Percentiles rank a stretch among this genome's conserved stretches.
phyloP scores from a whole-genome alignment of 2,888 invertebrate genomes.

The Mythimna ferrago region DNA sequence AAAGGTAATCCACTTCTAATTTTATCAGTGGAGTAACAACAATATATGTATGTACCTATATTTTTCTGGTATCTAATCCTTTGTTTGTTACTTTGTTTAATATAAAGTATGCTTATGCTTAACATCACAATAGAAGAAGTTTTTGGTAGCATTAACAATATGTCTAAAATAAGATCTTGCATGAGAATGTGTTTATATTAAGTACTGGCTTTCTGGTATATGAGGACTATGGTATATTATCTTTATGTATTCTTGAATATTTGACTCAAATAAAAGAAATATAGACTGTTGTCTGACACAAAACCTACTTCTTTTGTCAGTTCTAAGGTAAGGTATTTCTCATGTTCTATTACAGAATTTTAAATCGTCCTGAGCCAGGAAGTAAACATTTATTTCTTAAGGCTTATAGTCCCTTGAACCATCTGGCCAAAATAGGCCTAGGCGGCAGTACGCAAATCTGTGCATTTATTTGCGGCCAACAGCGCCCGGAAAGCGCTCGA shows the following conservation, averaged over 20 bases:
- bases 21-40: constrained; percentile 26
- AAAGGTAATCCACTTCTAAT: background rate
- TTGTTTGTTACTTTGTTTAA: constrained; percentile 11
- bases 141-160: constrained; percentile 15
- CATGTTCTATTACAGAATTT: background rate
- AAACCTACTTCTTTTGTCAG: background rate
- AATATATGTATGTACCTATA: background rate
- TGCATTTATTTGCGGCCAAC: too few relatives aligned
- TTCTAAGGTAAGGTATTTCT: constrained; percentile 9
- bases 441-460: too few relatives aligned
- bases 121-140: constrained; percentile 2
- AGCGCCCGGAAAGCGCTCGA: too few relatives aligned
- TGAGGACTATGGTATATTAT: constrained; percentile 10
- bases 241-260: background rate
- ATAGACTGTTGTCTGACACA: constrained; percentile 2
- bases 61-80: background rate
- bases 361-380: too few relatives aligned
- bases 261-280: constrained; percentile 1
- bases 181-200: constrained; percentile 18
- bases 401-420: too few relatives aligned
- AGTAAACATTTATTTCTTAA: too few relatives aligned
- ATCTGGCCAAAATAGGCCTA: too few relatives aligned
- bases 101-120: background rate
- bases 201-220: constrained; percentile 4
- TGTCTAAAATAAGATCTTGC: constrained; percentile 20